phyloP scores from a whole-genome alignment of 2,113 vertebrate genomes.

The Gavia stellata region DNA sequence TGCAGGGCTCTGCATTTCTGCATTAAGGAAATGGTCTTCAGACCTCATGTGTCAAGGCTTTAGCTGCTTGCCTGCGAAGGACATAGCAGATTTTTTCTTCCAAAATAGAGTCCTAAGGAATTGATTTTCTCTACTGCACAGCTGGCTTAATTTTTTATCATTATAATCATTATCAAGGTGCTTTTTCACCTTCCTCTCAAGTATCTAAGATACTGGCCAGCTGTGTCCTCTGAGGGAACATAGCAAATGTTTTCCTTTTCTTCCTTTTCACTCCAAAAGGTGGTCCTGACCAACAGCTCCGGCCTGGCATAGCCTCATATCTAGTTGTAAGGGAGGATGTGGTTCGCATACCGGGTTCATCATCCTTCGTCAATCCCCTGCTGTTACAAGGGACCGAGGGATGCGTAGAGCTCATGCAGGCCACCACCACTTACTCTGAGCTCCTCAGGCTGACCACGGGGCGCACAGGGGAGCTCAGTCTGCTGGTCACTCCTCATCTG shows the following conservation, averaged over 20 bases:
- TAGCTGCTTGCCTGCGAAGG: not conserved
- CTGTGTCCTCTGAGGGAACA: not conserved
- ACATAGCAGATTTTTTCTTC: not conserved
- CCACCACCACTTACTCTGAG: not conserved
- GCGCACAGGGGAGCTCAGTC: not conserved
- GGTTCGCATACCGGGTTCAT: not conserved
- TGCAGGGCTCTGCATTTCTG: not conserved
- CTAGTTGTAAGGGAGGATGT: not conserved
- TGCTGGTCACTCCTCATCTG: not conserved
- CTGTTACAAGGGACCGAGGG: not conserved
- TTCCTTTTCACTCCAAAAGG: not conserved
- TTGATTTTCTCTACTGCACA: not conserved
- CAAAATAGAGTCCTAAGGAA: not conserved
- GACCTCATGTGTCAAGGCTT: not conserved
- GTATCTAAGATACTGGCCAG: not conserved
- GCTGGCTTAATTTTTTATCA: not conserved
- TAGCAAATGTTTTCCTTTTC: not conserved
- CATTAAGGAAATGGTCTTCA: not conserved
- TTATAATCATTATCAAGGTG: not conserved
- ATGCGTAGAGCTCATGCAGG: not conserved
- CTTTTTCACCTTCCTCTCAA: not conserved
- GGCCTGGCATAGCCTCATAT: too few relatives aligned
- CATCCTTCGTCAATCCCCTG: not conserved
- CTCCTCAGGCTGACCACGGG: not conserved
- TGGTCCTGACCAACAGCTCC: not conserved